Percentiles rank a stretch among this genome's conserved stretches.
phyloP scores from a whole-genome alignment of 2,113 vertebrate genomes.

The Albula glossodonta region DNA sequence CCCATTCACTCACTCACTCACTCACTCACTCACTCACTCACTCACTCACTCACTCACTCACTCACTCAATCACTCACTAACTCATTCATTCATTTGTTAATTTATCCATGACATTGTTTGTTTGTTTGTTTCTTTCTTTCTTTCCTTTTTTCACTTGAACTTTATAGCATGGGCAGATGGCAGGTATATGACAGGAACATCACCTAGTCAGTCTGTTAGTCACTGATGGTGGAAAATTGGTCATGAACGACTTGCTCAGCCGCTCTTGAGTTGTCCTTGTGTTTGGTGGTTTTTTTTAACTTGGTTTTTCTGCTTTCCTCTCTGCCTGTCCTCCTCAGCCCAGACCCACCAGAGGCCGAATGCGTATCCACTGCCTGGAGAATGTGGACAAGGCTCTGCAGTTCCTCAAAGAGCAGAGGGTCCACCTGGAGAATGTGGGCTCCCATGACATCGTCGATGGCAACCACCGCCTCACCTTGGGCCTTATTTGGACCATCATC shows the following conservation, averaged over 20 bases:
- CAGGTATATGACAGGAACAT: too few relatives aligned
- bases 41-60: too few relatives aligned
- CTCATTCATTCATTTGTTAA: too few relatives aligned
- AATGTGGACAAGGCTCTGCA: constrained; percentile 94
- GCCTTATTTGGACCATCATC: constrained; percentile 96
- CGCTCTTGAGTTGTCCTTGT: background rate
- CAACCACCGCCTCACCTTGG: constrained; percentile 89
- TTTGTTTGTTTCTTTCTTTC: too few relatives aligned
- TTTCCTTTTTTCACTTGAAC: too few relatives aligned
- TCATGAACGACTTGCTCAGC: background rate
- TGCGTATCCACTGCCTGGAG: constrained; percentile 95
- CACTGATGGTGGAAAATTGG: background rate
- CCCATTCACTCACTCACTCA: too few relatives aligned
- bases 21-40: too few relatives aligned
- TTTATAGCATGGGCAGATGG: too few relatives aligned
- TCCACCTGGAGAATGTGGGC: constrained; percentile 93
- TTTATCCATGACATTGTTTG: too few relatives aligned
- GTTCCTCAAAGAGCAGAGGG: constrained; percentile 94
- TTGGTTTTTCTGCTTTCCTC: background rate
- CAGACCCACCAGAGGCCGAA: constrained; percentile 85
- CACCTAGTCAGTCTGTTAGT: too few relatives aligned
- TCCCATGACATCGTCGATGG: constrained; percentile 95
- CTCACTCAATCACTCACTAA: too few relatives aligned
- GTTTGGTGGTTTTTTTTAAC: background rate
- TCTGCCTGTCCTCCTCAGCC: constrained; percentile 66